phyloP scores from a whole-genome alignment of 2,113 vertebrate genomes.

The Aptenodytes patagonicus region DNA sequence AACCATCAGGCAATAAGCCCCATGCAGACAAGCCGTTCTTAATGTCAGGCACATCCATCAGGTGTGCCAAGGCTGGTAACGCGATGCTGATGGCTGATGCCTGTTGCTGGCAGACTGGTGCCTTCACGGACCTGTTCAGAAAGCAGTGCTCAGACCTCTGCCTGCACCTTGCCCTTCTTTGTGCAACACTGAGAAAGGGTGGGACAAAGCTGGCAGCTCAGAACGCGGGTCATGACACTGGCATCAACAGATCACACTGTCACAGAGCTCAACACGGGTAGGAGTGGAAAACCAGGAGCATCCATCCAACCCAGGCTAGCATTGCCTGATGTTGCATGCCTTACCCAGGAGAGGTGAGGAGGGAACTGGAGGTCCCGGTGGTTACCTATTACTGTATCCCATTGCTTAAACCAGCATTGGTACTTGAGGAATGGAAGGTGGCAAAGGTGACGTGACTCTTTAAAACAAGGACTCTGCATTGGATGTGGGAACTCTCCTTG shows the following conservation, averaged over 20 bases:
- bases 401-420: not conserved
- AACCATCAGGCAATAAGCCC: not conserved
- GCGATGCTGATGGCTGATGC: not conserved
- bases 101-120: not conserved
- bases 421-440: not conserved
- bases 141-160: not conserved
- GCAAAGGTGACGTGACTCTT: not conserved
- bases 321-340: too few species aligned
- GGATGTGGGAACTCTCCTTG: not conserved
- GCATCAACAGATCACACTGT: not conserved
- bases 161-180: not conserved
- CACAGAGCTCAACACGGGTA: fast-evolving
- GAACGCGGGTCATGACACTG: fast-evolving
- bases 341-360: not conserved
- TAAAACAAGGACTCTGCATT: not conserved
- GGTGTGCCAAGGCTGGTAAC: not conserved
- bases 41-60: not conserved
- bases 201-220: not conserved
- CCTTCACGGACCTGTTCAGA: not conserved
- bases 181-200: not conserved
- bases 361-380: not conserved
- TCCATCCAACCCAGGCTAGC: not conserved
- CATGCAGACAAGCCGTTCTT: not conserved
- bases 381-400: not conserved
- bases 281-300: not conserved